Base-by-base conservation (phyloP, 2,797 vertebrate species). In the Macrochelys suwanniensis region DNA sequence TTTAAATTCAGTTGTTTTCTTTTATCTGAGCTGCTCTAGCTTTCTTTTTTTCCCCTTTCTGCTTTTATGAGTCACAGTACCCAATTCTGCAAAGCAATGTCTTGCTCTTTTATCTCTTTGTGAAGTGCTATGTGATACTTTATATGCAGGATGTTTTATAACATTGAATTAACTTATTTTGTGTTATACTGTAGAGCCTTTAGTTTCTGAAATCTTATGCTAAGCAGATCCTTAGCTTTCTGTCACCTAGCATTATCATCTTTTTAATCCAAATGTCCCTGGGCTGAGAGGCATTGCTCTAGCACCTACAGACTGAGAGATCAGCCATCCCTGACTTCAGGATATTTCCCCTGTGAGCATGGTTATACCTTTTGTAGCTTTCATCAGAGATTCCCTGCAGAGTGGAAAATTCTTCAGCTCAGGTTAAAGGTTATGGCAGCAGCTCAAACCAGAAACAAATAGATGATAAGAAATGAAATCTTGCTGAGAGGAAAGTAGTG, bases 71-170 rank as follows among this genome's bases (percentile, higher is more conserved):
- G 82, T 85, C 84, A 33, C 25, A 53, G n/a, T 74, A 91, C 85
- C 42, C 65, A 96, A 59, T 96, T 94, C 93, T 94, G 89, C 57
- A n/a, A 84, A 96, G 92, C 82, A 42, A 94, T 94, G 83, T 95
- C 89, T 94, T 9, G 8, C 68, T 92, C 87, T 93, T 88, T 96
- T 93, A 95, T 92, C 90, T 95, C 76, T 79, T 16, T 94, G 76
- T 93, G 51, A 88, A 87, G 53, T 84, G 47, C 50, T 77, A 45
- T 47, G 79, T 86, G 81, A 81, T 96, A 61, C 85, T 71, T 94
- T 94, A 89, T 80, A 49, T n/a, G 53, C 49, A 50, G 83, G 79
- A 65, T 92, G 79, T 93, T 93, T 81, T 86, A 92, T 88, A 90
- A 93, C 88, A 95, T 90, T n/a, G 79, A 47, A 54, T 94, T 93